Base-by-base conservation (phyloP, 2,888 invertebrate genomes). In the Ferdinandea cuprea region DNA sequence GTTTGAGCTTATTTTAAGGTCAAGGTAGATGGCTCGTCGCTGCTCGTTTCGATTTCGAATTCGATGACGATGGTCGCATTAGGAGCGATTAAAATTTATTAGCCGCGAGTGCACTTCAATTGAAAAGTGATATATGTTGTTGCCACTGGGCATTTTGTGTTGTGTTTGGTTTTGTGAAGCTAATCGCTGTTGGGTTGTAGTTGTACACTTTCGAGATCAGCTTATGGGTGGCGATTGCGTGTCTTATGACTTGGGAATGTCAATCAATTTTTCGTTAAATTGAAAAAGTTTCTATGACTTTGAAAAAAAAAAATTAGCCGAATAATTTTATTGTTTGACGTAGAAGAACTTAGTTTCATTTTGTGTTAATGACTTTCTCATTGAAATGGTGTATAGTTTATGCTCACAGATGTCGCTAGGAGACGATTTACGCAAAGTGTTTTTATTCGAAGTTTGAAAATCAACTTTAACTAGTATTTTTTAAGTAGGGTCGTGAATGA, bases 21-120 rank as follows among this genome's bases (percentile, higher is more conserved):
- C 78, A 79, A 73, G 72, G 78, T 66, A 59, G 72, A 52, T 66
- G 44, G 54, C 78, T 59, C 44, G 54, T 76, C 30, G 56, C 25
- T 35, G 56, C 25, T 35, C 32, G 37, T 19, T 28, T 35, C 48
- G 46, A 8, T 25, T 21, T 8, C 30, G 28, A 4, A n/a, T 28
- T 35, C 48, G 46, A 8, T 25, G 35, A 13, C 30, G 28, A 4
- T 21, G 13, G 35, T 46, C 63, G 73, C 48, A 63, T 73, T 73
- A 63, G 46, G 19, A 63, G 63, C 35, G 73, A 73, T 56, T 56
- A 19, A 63, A 54, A 63, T 73, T 63, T 65, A 73, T 56, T 56
- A 37, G 46, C 54, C 63, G 19, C 63, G 30, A 46, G 63, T 54
- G 37, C 28, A 63, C 19, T 73, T 56, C 44, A 63, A 63, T 30